A percentile compares a stretch with the other conserved stretches of the same genome.
phyloP scores from a whole-genome alignment of 2,888 invertebrate genomes.

The Asteroscopus sphinx region DNA sequence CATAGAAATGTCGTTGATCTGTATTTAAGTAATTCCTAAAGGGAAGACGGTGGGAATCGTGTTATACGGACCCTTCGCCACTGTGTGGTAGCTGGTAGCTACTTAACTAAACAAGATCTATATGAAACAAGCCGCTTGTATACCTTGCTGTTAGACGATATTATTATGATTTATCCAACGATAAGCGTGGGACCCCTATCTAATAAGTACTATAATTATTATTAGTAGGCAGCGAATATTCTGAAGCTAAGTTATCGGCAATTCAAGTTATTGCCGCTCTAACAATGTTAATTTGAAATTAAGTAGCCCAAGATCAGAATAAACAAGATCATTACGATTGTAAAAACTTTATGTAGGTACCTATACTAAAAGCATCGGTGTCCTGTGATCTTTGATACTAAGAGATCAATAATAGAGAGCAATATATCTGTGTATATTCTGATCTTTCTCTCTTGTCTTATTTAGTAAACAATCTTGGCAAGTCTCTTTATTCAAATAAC shows the following conservation, averaged over 20 bases:
- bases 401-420: too few species aligned
- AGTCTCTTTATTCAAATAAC: too few species aligned
- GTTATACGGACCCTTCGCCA: too few species aligned
- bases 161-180: constrained; percentile 38
- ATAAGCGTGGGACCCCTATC: constrained; percentile 44
- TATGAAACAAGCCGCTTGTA: constrained; percentile 28
- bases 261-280: constrained; percentile 16
- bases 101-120: constrained; percentile 17
- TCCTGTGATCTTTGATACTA: constrained; percentile 4
- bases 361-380: constrained; percentile 10
- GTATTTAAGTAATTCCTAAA: too few species aligned
- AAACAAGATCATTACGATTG: constrained; percentile 28
- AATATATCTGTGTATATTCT: too few species aligned
- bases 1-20: too few species aligned
- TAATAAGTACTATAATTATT: constrained; percentile 15
- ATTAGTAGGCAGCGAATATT: constrained; percentile 39
- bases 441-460: too few species aligned
- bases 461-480: too few species aligned
- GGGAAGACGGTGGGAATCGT: too few species aligned
- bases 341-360: constrained; percentile 15
- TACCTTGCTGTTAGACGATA: constrained; percentile 6
- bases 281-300: constrained; percentile 42
- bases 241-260: constrained; percentile 24
- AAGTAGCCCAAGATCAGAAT: constrained; percentile 44
- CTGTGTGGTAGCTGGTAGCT: constrained; percentile 26